phyloP scores from a whole-genome alignment of 2,797 vertebrate species.

The Coreius guichenoti region DNA sequence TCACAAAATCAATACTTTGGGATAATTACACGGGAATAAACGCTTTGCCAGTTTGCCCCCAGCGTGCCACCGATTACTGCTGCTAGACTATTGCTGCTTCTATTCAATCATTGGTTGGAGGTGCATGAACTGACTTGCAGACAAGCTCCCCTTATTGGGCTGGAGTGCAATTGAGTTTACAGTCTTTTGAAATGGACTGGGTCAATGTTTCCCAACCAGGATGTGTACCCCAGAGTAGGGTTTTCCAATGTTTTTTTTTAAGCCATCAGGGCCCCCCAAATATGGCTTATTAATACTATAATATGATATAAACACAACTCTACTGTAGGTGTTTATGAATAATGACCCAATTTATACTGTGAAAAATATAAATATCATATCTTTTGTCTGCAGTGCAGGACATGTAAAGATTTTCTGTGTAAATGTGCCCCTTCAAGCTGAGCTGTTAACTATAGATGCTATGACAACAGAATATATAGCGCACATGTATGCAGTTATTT shows the following conservation, averaged over 20 bases:
- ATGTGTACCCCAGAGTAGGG: background rate
- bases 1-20: constrained; percentile 10
- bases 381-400: too few relatives aligned
- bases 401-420: background rate
- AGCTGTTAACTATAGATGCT: background rate
- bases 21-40: background rate
- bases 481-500: background rate
- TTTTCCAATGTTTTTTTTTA: background rate
- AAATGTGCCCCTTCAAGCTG: background rate
- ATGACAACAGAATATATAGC: background rate
- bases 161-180: constrained; percentile 20
- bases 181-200: background rate
- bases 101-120: background rate
- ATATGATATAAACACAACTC: background rate
- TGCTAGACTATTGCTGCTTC: constrained; percentile 1
- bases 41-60: background rate
- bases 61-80: constrained; percentile 20
- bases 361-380: background rate
- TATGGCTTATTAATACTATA: background rate
- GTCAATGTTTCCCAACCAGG: background rate
- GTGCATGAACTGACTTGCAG: background rate
- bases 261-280: background rate
- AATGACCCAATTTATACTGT: too few relatives aligned
- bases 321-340: too few relatives aligned
- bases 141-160: constrained; percentile 24